Evolutionary conservation across 23 tunicate genomes (phyloP).

Genomic region (Ciona savignyi): DNA sequence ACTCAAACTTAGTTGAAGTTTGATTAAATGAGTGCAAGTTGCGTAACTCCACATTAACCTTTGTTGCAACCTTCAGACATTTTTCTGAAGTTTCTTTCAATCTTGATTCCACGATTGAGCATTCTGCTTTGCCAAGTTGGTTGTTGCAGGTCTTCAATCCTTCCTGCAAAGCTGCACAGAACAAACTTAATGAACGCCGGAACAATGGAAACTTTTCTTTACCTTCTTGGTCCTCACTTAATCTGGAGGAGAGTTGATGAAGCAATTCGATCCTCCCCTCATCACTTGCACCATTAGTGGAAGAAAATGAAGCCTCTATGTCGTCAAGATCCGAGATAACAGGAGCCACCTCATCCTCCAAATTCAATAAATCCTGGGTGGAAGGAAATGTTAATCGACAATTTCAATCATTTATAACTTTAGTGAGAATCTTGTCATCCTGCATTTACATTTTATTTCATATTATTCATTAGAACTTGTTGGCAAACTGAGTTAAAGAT

Average conservation of each 20-base stretch:
- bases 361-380: not conserved
- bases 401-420: no score
- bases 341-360: not conserved
- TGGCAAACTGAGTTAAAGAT: no score
- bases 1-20: not conserved
- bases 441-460: no score
- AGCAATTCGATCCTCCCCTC: not conserved
- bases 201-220: not conserved
- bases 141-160: not conserved
- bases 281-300: not conserved
- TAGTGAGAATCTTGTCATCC: no score
- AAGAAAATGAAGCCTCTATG: not conserved
- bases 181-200: no score
- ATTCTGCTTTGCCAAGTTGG: not conserved
- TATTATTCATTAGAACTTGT: no score
- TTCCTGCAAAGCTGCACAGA: not conserved
- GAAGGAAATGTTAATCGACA: not conserved
- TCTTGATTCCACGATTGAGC: not conserved
- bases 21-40: not conserved
- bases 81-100: not conserved
- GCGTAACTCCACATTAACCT: not conserved
- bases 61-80: not conserved
- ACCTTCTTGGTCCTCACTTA: not conserved
- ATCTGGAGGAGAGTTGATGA: not conserved
- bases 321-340: not conserved